Percentiles rank a stretch among this genome's conserved stretches.
These are phyloP conservation scores for Dryobates pubescens DNA, from an alignment of 2,797 vertebrate genomes.

Conservation along the genomic window DNA sequence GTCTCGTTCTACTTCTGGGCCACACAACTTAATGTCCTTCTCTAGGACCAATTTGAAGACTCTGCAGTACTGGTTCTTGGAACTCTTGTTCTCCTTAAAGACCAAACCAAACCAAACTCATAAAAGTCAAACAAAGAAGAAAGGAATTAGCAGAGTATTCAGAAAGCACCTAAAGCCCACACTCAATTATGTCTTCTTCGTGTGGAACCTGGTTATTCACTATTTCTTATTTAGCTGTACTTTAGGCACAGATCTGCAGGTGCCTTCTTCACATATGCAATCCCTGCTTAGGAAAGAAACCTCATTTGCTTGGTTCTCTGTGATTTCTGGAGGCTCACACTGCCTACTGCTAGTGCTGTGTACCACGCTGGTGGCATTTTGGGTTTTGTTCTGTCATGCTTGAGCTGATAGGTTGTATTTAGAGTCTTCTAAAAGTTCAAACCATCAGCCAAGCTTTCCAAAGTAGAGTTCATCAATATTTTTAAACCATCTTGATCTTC, in stretches of 20 bases:
- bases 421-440: not conserved
- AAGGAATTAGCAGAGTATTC: not conserved
- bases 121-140: not conserved
- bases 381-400: not conserved
- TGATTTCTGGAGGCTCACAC: not conserved
- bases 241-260: not conserved
- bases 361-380: not conserved
- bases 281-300: not conserved
- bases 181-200: not conserved
- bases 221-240: not conserved
- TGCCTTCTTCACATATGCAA: not conserved
- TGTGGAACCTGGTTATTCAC: not conserved
- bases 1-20: not conserved
- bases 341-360: accelerated
- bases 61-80: not conserved
- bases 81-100: not conserved
- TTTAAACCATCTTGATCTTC: not conserved
- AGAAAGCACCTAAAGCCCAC: not conserved
- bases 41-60: not conserved
- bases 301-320: not conserved
- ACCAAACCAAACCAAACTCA: not conserved
- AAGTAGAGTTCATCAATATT: constrained; percentile 3
- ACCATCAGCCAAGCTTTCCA: not conserved
- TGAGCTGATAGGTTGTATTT: not conserved
- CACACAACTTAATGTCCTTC: not conserved